A percentile compares a stretch with the other conserved stretches of the same genome.
Conservation (phyloP, 2,797 vertebrate species). For the Moxostoma hubbsi region DNA sequence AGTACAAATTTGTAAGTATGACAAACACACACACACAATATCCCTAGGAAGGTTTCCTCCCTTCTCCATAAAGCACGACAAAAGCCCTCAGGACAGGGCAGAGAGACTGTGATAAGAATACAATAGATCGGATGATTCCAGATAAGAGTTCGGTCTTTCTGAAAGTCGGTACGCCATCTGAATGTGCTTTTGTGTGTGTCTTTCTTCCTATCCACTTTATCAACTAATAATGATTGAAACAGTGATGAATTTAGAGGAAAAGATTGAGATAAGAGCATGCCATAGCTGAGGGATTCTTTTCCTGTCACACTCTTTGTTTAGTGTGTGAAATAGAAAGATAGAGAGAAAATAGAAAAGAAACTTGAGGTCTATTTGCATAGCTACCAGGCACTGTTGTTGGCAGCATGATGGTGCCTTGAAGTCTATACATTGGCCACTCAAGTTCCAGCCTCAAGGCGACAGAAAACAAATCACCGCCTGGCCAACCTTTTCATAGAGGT, state of each 20-base stretch:
- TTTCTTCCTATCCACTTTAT: slow-evolving; percentile 21
- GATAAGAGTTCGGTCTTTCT: slow-evolving; percentile 52
- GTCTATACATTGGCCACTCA: slow-evolving; percentile 62
- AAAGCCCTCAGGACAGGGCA: slow-evolving; percentile 57
- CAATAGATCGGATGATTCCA: slow-evolving; percentile 58
- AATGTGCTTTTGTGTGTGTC: slow-evolving; percentile 33
- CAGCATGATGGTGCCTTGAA: slow-evolving; percentile 62
- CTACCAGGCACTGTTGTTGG: slow-evolving; percentile 45
- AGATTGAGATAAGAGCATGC: slow-evolving; percentile 14
- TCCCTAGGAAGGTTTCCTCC: slow-evolving; percentile 24
- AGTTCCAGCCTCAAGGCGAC: slow-evolving; percentile 58
- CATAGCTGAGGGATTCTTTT: not conserved
- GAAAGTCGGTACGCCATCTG: slow-evolving; percentile 42
- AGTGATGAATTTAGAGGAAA: slow-evolving; percentile 1
- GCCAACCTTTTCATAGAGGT: slow-evolving; percentile 48
- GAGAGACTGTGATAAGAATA: slow-evolving; percentile 61
- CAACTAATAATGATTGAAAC: slow-evolving; percentile 19
- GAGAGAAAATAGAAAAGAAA: no score
- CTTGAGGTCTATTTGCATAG: slow-evolving; percentile 51
- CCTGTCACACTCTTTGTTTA: no score
- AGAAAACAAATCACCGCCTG: slow-evolving; percentile 63
- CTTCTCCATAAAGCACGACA: slow-evolving; percentile 23
- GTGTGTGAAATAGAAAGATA: slow-evolving; percentile 3
- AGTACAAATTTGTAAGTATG: no score
- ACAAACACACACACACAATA: not conserved